Conservation (phyloP, 2,797 vertebrate species). For the Lates japonicus region DNA sequence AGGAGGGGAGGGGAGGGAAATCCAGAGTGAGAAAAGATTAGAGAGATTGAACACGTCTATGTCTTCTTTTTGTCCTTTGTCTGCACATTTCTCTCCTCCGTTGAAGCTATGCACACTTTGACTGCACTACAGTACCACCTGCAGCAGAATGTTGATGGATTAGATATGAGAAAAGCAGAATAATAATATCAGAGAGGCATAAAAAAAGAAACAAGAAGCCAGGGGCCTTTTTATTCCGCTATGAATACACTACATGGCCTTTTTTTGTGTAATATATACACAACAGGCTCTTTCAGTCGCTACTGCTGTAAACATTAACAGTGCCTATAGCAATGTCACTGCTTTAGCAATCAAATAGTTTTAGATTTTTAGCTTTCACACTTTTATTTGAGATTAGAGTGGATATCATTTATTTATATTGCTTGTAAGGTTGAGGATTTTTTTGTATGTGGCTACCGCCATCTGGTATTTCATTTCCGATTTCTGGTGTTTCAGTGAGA, state of each 20-base stretch:
- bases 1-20: conserved; percentile 20
- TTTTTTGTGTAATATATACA: conserved; percentile 67
- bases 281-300: conserved; percentile 62
- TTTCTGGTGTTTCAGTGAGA: conserved; percentile 39
- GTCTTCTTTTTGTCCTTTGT: conserved; percentile 63
- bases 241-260: conserved; percentile 75
- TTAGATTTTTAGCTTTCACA: conserved; percentile 56
- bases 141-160: conserved; percentile 54
- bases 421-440: conserved; percentile 28
- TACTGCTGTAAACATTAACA: conserved; percentile 76
- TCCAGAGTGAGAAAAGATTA: conserved; percentile 25
- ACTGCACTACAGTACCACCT: conserved; percentile 62
- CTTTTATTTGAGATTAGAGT: conserved; percentile 52
- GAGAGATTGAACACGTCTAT: conserved; percentile 38
- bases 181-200: conserved; percentile 36
- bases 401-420: conserved; percentile 52
- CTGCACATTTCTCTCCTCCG: conserved; percentile 63
- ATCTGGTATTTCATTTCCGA: conserved; percentile 37
- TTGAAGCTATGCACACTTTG: conserved; percentile 77
- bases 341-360: conserved; percentile 63
- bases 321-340: conserved; percentile 83
- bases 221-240: conserved; percentile 69
- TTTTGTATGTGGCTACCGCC: conserved; percentile 67
- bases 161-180: conserved; percentile 28
- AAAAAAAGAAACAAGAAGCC: conserved; percentile 44